phyloP scores from a whole-genome alignment of 2,888 invertebrate genomes.

The Drosophila nigritarsus region DNA sequence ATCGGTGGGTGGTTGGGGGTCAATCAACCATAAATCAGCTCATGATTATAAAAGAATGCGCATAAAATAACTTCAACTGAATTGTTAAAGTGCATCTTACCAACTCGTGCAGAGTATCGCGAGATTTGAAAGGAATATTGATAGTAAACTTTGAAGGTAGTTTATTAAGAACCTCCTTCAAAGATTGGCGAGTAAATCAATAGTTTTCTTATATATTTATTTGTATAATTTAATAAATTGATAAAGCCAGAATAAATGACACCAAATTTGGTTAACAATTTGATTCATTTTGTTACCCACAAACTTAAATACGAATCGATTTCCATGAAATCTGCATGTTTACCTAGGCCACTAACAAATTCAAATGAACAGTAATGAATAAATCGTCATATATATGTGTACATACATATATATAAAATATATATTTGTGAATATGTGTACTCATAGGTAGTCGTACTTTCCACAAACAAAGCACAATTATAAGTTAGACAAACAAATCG shows the following conservation, averaged over 20 bases:
- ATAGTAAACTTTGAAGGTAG: neutral
- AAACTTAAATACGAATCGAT: neutral
- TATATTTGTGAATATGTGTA: constrained; percentile 1
- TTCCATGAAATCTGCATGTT: neutral
- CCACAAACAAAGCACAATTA: constrained; percentile 31
- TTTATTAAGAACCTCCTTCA: neutral
- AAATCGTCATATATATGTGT: constrained; percentile 3
- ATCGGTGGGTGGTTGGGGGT: neutral
- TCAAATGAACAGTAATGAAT: constrained; percentile 26
- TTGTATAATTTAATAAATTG: neutral
- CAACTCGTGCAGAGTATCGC: neutral
- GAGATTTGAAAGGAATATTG: no score
- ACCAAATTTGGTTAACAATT: neutral
- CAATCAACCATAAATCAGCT: constrained; percentile 18
- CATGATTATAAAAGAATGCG: neutral
- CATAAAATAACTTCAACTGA: neutral
- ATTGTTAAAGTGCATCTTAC: neutral
- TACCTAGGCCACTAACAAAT: constrained; percentile 6
- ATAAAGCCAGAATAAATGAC: neutral
- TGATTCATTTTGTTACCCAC: neutral
- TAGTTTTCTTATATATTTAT: no score
- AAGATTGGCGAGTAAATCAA: neutral
- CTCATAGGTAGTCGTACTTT: constrained; percentile 16
- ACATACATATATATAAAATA: neutral
- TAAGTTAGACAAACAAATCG: constrained; percentile 51